Conservation (phyloP, 2,113 vertebrate species). For the Pheucticus melanocephalus region DNA sequence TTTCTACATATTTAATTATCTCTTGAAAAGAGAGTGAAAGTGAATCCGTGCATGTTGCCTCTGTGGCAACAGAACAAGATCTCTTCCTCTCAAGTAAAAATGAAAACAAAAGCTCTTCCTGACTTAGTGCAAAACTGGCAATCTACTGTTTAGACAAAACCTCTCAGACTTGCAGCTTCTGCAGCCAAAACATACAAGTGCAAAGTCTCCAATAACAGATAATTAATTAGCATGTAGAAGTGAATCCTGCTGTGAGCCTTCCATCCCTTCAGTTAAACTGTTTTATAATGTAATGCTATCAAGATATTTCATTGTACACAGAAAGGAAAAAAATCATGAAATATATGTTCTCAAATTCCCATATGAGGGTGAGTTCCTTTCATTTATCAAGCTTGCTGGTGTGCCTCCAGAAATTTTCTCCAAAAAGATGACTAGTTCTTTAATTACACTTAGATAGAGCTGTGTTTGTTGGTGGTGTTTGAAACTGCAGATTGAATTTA, state of each 20-base stretch:
- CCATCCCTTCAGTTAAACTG: background rate
- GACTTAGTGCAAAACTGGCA: background rate
- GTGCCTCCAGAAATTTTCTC: conserved; percentile 5
- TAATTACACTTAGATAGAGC: conserved; percentile 18
- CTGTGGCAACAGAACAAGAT: background rate
- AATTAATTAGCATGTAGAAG: background rate
- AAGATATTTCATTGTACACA: background rate
- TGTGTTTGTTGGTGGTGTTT: conserved; percentile 1
- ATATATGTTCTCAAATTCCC: background rate
- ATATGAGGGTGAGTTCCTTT: background rate
- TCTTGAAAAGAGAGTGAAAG: background rate
- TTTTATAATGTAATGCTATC: background rate
- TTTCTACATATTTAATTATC: background rate
- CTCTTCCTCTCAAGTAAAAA: background rate
- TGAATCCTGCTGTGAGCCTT: background rate
- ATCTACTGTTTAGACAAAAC: background rate
- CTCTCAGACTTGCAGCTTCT: background rate
- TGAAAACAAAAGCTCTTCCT: background rate
- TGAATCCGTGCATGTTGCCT: background rate
- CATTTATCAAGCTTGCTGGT: conserved; percentile 9
- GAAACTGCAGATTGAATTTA: conserved; percentile 36
- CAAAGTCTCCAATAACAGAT: background rate
- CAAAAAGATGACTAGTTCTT: conserved; percentile 14
- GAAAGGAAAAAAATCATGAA: background rate
- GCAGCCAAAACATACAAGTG: background rate